phyloP scores from a whole-genome alignment of 2,113 vertebrate species.

The Platichthys flesus region DNA sequence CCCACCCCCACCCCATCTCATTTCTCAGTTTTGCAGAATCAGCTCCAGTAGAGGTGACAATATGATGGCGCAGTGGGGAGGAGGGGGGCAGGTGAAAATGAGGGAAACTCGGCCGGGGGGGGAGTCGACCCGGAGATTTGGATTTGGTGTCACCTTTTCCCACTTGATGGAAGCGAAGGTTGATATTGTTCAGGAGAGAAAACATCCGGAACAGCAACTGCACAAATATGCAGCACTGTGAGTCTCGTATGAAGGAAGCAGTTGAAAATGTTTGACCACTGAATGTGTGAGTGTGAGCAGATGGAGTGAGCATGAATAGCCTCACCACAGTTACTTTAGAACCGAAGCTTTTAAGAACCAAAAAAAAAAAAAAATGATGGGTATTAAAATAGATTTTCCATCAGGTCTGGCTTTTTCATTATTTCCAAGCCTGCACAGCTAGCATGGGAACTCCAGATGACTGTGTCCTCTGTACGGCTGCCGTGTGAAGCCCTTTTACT shows the following conservation, averaged over 20 bases:
- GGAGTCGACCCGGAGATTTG: conserved; percentile 16
- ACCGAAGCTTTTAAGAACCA: conserved; percentile 19
- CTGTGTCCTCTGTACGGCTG: conserved; percentile 5
- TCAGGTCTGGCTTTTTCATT: conserved; percentile 13
- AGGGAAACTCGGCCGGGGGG: conserved; percentile 20
- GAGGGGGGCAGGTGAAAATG: conserved; percentile 61
- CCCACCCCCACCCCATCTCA: conserved; percentile 17
- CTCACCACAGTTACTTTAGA: background rate
- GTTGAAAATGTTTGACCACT: background rate
- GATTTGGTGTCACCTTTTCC: conserved; percentile 42
- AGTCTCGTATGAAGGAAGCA: background rate
- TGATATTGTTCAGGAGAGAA: conserved; percentile 24
- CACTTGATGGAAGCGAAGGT: conserved; percentile 38
- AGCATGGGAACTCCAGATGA: conserved; percentile 6
- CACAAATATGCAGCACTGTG: conserved; percentile 16
- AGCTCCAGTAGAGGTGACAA: conserved; percentile 61
- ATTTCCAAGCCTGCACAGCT: background rate
- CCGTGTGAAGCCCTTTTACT: conserved; percentile 31
- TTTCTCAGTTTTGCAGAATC: conserved; percentile 66
- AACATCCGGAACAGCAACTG: background rate
- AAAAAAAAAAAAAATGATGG: background rate
- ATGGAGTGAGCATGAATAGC: background rate
- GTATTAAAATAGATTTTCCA: conserved; percentile 29
- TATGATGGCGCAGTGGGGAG: conserved; percentile 34
- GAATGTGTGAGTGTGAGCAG: background rate